Evolutionary conservation across 2,797 vertebrate genomes (phyloP), one percentile per base, ranked within the genome.

Genomic region (Siniperca undulata): DNA sequence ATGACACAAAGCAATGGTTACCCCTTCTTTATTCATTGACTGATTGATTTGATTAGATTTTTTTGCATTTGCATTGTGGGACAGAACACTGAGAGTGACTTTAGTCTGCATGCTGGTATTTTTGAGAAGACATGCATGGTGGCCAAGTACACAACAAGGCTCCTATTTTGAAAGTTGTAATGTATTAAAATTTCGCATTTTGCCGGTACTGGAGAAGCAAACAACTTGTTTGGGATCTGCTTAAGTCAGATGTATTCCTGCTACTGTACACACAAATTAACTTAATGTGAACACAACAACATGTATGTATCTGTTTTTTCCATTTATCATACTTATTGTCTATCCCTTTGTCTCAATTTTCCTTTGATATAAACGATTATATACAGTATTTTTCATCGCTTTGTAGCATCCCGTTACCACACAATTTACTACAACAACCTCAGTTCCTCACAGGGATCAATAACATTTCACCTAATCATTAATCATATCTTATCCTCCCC

Each of bases 381-480:
- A 40, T 30, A 3, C 30, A 30, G 30, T 30, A 30, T 30, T 30
- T 30, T 30, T 30, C 30, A 30, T 30, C 30, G 30, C 30, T 30
- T 30, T 36, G 36, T 36, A 5, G 6, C 0, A 27, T 61, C 6
- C 13, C 16, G 38, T 74, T 68, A 69, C 56, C 38, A 58, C 36
- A 48, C 68, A 69, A 42, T 65, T 67, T 78, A 67, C 66, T 65
- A 27, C 52, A 2, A 72, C 38, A 48, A 36, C 58, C 40, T 71
- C 50, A 61, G 70, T 40, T 58, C 44, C 55, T 70, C 40, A 19
- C 70, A 62, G 38, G 20, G 73, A 78, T 80, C 85, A 77, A 74
- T 86, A 75, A 62, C 40, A 61, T 67, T 76, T 55, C 17, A 72
- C 2, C 82, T 40, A 7, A 84, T 80, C 74, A 81, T 87, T 82